Conservation (phyloP, 2,797 vertebrate species). For the Microchirus variegatus region DNA sequence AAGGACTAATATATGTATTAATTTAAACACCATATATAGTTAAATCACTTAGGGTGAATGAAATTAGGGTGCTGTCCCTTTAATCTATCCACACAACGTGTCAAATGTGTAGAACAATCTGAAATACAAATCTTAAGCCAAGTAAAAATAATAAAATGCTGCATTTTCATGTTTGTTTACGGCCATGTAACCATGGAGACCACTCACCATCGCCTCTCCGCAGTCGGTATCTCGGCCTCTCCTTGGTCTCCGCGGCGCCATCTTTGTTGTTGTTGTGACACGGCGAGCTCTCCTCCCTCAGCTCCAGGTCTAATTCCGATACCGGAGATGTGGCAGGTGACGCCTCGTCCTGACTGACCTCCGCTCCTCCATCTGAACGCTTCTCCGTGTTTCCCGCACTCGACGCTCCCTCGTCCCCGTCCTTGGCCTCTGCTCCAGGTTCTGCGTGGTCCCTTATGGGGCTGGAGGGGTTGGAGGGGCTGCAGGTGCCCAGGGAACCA, state of each 20-base stretch:
- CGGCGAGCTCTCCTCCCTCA: conserved; percentile 60
- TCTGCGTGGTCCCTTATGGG: conserved; percentile 55
- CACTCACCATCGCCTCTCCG: conserved; percentile 69
- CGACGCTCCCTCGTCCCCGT: conserved; percentile 24
- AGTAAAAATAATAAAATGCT: no score
- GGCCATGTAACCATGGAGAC: conserved; percentile 43
- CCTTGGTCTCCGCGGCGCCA: conserved; percentile 49
- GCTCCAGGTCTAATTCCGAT: conserved; percentile 50
- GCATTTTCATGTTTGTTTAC: conserved; percentile 18
- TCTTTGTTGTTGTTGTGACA: conserved; percentile 79
- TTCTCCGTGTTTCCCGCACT: conserved; percentile 38
- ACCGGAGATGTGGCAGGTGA: conserved; percentile 55
- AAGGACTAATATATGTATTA: no score
- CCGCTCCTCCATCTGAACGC: conserved; percentile 23
- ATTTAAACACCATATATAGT: no score
- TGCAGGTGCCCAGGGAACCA: conserved; percentile 74
- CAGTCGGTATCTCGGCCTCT: conserved; percentile 53
- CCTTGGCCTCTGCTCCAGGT: conserved; percentile 18
- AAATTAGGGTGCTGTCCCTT: no score
- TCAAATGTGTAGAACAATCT: no score
- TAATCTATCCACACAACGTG: no score
- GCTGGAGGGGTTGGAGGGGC: conserved; percentile 71
- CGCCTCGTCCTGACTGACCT: conserved; percentile 24
- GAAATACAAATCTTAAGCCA: no score
- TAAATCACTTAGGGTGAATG: no score